These are phyloP conservation scores for Stratiomys singularior DNA, from an alignment of 2,888 invertebrate genomes.

Conservation along the genomic window DNA sequence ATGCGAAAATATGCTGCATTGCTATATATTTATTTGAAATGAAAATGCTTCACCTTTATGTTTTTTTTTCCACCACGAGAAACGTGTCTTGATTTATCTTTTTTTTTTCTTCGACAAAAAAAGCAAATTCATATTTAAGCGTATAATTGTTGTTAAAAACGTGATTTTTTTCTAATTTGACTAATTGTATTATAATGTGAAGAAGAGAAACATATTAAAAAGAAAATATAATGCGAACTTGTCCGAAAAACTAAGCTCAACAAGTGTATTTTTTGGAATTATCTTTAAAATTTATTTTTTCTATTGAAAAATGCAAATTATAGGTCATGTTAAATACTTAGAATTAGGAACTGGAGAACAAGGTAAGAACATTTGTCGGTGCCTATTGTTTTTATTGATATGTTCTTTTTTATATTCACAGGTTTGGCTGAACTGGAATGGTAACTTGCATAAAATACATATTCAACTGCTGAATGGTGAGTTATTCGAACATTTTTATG, in stretches of 20 bases:
- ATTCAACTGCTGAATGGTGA: too few species aligned
- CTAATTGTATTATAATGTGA: slow-evolving; percentile 52
- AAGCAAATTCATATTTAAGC: slow-evolving; percentile 8
- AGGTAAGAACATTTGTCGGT: too few species aligned
- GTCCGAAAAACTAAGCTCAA: slow-evolving; percentile 11
- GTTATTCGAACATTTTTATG: too few species aligned
- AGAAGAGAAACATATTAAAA: slow-evolving; percentile 54
- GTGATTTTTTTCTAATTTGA: slow-evolving; percentile 50
- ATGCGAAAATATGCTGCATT: not conserved
- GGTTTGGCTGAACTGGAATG: too few species aligned
- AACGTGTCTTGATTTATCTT: not conserved
- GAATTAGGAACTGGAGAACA: too few species aligned
- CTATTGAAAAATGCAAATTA: too few species aligned
- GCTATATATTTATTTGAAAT: not conserved
- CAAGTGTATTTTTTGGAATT: not conserved
- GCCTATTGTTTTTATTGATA: too few species aligned
- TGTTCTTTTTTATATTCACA: too few species aligned
- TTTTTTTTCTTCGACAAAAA: slow-evolving; percentile 5
- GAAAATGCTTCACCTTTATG: too few species aligned
- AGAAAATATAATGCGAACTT: slow-evolving; percentile 50
- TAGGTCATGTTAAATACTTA: too few species aligned
- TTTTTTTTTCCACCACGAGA: not conserved
- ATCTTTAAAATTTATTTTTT: too few species aligned
- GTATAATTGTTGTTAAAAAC: slow-evolving; percentile 44
- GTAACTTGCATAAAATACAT: too few species aligned